Evolutionary conservation across 2,888 invertebrate genomes (phyloP), one percentile per base, ranked within the genome.

Genomic region (Eilema depressum): DNA sequence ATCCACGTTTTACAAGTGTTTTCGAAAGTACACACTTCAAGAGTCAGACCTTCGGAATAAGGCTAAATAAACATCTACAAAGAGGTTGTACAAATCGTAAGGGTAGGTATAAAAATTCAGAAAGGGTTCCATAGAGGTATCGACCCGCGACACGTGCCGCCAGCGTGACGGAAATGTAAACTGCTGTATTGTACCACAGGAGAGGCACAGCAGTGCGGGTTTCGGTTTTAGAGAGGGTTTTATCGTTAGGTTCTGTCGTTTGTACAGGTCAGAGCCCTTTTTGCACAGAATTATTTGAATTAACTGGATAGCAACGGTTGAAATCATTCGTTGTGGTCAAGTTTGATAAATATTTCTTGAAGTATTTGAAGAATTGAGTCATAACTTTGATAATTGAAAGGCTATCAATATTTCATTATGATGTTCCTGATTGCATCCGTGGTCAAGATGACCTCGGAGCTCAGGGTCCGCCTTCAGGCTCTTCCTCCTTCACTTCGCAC

Each of bases 111-210:
- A 88, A 88, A 89, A 88, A 89, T 88, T 86, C 85, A 68, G 73
- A 75, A 74, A 76, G 82, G 83, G 86, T 86, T 79, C 79, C 78
- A 80, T 75, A 75, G 76, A 80, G 85, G 81, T 85, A 87, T 88
- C 88, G 88, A 86, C 81, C 86, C 82, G 78, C 86, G 85, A 84
- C 89, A 88, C 86, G 87, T 90, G 89, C 82, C 81, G 70, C 72
- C 77, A 76, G 73, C 90, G 89, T 90, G 90, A 89, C 85, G 82
- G 80, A 86, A 87, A 88, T 90, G 84, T 88, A 83, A 90, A 89
- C 85, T 86, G 81, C 78, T 79, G 69, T 79, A 78, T 79, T 77
- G 69, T 65, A 28, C 26, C 41, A 70, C 69, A 67, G 73, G 64
- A 12, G 23, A 62, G 57, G 10, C 28, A 20, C 17, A 14, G 23